Conservation (phyloP, 53 echinoderm and acorn worm genomes). For the Hippasteria phrygiana region DNA sequence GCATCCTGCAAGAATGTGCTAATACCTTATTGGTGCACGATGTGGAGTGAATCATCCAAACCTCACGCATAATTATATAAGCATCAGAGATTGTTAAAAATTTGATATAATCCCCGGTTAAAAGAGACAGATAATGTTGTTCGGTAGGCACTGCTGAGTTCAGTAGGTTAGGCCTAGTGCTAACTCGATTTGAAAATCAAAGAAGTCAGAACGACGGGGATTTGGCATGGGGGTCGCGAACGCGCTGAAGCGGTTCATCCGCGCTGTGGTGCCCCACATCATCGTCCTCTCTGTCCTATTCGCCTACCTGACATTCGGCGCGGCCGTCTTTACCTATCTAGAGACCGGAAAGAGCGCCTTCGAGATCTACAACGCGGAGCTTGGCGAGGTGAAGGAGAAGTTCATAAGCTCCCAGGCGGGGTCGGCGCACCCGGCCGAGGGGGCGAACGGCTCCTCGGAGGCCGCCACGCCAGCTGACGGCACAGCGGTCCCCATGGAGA, state of each 20-base stretch:
- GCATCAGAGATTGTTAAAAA: too few species aligned
- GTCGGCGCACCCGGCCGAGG: background rate
- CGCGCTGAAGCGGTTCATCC: slow-evolving; percentile 46
- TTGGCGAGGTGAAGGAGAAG: slow-evolving; percentile 18
- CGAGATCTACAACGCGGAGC: slow-evolving; percentile 19
- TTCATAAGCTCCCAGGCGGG: background rate
- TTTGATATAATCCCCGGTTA: too few species aligned
- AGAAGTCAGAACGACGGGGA: too few species aligned
- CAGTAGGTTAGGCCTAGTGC: too few species aligned
- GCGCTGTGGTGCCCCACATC: slow-evolving; percentile 61
- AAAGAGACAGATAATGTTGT: too few species aligned
- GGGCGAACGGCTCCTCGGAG: background rate
- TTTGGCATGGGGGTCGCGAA: slow-evolving; percentile 20
- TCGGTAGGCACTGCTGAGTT: too few species aligned
- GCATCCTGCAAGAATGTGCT: too few species aligned
- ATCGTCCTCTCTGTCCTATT: slow-evolving; percentile 63
- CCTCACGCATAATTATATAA: too few species aligned
- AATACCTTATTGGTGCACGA: too few species aligned
- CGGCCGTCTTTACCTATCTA: slow-evolving; percentile 62
- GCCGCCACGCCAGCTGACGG: background rate
- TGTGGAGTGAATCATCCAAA: too few species aligned
- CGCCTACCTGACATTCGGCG: slow-evolving; percentile 73
- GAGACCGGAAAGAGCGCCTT: slow-evolving; percentile 49
- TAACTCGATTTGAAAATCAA: too few species aligned
- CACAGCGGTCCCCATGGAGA: background rate